These are phyloP conservation scores for Pseudoatta argentina DNA, from an alignment of 1,140 invertebrate species.

Conservation along the genomic window DNA sequence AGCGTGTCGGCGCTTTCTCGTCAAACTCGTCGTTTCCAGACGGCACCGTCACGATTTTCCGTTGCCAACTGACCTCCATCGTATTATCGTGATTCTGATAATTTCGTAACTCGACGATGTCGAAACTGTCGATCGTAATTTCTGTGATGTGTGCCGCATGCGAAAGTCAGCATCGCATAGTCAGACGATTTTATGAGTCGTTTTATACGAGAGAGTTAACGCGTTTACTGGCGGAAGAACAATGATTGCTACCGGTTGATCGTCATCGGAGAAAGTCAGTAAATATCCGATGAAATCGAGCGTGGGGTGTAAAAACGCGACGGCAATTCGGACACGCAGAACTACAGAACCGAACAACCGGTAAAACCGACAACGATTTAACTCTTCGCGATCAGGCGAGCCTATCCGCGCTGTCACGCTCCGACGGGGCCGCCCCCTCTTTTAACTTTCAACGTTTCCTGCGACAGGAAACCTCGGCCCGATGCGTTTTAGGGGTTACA, in stretches of 20 bases:
- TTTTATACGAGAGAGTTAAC: not conserved
- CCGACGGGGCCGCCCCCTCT: slow-evolving; percentile 62
- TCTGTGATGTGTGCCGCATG: not conserved
- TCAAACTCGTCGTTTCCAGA: slow-evolving; percentile 61
- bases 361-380: slow-evolving; percentile 71
- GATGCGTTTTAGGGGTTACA: slow-evolving; percentile 75
- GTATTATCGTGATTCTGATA: not conserved
- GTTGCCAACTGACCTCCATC: slow-evolving; percentile 29
- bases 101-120: slow-evolving; percentile 3
- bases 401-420: slow-evolving; percentile 68
- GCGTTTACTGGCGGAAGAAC: not conserved
- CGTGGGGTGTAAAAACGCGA: slow-evolving; percentile 58
- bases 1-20: slow-evolving; percentile 68
- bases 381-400: slow-evolving; percentile 52
- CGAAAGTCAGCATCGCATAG: not conserved
- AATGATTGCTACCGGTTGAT: not conserved
- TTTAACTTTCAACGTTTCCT: slow-evolving; percentile 72
- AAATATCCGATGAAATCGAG: slow-evolving; percentile 68
- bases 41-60: slow-evolving; percentile 30
- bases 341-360: slow-evolving; percentile 47
- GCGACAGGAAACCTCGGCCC: slow-evolving; percentile 79
- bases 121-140: not conserved
- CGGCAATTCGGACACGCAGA: slow-evolving; percentile 52
- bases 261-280: not conserved
- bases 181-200: slow-evolving; percentile 21